phyloP scores from a whole-genome alignment of 2,797 vertebrate species.

The Brachyalestes nurse region DNA sequence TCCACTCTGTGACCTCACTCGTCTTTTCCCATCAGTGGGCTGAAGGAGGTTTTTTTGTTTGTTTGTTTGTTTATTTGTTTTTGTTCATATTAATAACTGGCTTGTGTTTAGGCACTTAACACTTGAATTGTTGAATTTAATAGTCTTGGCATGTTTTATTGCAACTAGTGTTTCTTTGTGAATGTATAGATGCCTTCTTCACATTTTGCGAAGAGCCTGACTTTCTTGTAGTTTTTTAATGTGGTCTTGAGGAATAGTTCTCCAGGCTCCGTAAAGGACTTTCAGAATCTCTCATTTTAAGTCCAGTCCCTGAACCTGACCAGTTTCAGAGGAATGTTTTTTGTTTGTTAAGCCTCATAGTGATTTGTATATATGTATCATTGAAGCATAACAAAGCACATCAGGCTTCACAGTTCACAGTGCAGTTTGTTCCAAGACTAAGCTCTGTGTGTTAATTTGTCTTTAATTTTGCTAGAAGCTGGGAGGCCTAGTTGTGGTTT shows the following conservation, averaged over 20 bases:
- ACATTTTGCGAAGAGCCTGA: no score
- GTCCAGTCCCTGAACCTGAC: no score
- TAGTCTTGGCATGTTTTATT: constrained; percentile 72
- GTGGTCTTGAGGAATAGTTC: no score
- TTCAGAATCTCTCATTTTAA: no score
- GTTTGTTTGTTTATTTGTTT: constrained; percentile 30
- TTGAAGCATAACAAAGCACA: no score
- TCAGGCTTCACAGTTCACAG: background rate
- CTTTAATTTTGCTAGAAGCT: background rate
- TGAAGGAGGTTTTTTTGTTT: constrained; percentile 70
- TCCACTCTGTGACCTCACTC: constrained; percentile 67
- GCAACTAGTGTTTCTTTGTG: no score
- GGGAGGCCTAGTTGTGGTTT: background rate
- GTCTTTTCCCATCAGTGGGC: constrained; percentile 63
- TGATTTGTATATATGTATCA: no score
- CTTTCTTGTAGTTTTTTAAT: no score
- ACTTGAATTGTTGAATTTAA: constrained; percentile 74
- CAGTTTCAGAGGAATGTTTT: no score
- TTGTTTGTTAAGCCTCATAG: no score
- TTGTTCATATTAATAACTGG: constrained; percentile 54
- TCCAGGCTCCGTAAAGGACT: no score
- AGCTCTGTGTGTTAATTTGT: background rate
- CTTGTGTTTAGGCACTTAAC: constrained; percentile 75
- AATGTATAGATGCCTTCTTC: no score
- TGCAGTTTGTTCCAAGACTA: background rate